A percentile compares a stretch with the other conserved stretches of the same genome.
These are phyloP conservation scores for Sitta carolinensis DNA, from an alignment of 2,797 vertebrate genomes.

Conservation along the genomic window DNA sequence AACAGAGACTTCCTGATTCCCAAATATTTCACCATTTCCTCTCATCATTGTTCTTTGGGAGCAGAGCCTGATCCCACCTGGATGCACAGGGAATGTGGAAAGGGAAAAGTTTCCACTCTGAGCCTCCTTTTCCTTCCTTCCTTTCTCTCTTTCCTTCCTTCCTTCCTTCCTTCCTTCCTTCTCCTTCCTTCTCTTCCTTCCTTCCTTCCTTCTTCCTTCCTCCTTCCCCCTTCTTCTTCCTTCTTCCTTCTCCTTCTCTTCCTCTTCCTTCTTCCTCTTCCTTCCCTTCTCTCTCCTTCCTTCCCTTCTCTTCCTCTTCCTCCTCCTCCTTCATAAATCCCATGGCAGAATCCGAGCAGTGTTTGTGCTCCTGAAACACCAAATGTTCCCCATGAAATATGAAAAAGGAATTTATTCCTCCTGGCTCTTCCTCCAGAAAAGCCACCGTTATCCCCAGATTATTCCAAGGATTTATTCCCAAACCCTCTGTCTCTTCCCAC, in stretches of 20 bases:
- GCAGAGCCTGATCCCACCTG: not conserved
- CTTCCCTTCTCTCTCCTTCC: no score
- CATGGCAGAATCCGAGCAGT: not conserved
- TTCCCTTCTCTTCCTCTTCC: no score
- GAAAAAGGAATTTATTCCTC: not conserved
- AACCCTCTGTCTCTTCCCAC: not conserved
- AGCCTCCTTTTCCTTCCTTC: not conserved
- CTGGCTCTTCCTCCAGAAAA: not conserved
- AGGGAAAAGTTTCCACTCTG: not conserved
- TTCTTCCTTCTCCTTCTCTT: no score
- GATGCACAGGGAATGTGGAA: not conserved
- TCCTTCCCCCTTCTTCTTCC: no score
- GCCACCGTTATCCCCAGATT: not conserved
- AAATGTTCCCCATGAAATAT: not conserved
- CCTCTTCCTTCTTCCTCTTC: no score
- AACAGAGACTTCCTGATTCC: not conserved
- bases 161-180: no score
- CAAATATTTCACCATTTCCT: not conserved
- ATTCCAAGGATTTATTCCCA: not conserved
- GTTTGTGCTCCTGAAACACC: not conserved
- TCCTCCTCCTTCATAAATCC: not conserved
- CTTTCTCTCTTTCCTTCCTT: not conserved
- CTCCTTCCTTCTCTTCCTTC: no score
- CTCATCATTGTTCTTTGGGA: not conserved
- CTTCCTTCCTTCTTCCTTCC: no score